Evolutionary conservation across 2,113 vertebrate species (phyloP).

Genomic region (Centrocercus urophasianus): DNA sequence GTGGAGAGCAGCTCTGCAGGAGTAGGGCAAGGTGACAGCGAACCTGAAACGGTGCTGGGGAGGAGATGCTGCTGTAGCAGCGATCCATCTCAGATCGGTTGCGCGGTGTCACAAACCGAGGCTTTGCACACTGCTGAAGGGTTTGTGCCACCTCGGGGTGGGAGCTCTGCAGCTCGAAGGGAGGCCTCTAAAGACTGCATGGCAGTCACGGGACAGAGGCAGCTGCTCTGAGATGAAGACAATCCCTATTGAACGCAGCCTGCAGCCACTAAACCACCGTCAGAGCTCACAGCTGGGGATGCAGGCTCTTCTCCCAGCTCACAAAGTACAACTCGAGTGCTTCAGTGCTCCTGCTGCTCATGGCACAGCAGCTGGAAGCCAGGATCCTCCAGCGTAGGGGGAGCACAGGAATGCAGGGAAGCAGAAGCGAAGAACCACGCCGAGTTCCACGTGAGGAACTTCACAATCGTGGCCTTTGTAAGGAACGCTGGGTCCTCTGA

Average conservation of each 20-base stretch:
- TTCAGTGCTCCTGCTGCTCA: neutral
- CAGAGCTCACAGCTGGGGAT: neutral
- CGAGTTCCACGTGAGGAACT: neutral
- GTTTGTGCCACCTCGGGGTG: neutral
- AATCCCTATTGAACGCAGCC: neutral
- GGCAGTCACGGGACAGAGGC: neutral
- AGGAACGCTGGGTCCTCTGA: neutral
- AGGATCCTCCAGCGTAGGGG: fast-evolving
- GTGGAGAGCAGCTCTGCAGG: neutral
- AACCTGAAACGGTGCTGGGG: neutral
- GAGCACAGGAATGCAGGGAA: neutral
- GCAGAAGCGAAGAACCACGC: neutral
- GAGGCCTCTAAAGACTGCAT: neutral
- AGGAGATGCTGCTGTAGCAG: neutral
- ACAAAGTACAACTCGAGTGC: fast-evolving
- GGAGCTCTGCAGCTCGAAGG: neutral
- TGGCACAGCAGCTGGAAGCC: fast-evolving
- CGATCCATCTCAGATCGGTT: neutral
- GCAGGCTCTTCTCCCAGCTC: neutral
- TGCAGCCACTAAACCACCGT: neutral
- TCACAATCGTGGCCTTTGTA: fast-evolving
- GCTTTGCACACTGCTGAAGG: neutral
- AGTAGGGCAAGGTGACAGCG: neutral
- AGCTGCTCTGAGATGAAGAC: neutral
- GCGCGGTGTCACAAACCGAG: neutral